phyloP scores from a whole-genome alignment of 2,113 vertebrate genomes.

The Zosterops hypoxanthus region DNA sequence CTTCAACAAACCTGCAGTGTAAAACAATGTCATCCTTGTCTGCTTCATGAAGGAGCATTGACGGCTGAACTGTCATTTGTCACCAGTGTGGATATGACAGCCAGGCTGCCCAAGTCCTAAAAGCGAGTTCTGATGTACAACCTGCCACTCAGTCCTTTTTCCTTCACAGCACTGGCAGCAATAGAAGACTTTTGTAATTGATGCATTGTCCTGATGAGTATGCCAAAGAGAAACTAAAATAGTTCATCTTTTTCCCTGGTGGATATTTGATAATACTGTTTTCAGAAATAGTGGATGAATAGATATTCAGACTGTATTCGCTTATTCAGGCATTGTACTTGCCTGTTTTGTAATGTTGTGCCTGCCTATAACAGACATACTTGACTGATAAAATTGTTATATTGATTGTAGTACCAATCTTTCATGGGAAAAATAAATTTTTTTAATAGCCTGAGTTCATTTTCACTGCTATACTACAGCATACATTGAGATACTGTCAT shows the following conservation, averaged over 20 bases:
- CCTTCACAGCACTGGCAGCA: conserved; percentile 40
- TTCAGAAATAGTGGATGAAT: conserved; percentile 50
- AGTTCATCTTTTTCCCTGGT: conserved; percentile 45
- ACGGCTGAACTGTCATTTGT: neutral
- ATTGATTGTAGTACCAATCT: conserved; percentile 61
- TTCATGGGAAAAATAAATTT: conserved; percentile 36
- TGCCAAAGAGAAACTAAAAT: conserved; percentile 65
- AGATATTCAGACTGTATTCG: conserved; percentile 28
- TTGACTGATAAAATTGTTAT: conserved; percentile 59
- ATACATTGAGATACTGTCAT: neutral
- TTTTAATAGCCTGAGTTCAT: conserved; percentile 33
- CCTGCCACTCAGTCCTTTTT: neutral
- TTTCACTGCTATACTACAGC: neutral
- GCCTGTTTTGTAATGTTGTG: conserved; percentile 60
- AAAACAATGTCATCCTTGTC: neutral
- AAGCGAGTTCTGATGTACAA: neutral
- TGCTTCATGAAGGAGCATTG: conserved; percentile 36
- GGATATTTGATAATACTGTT: conserved; percentile 45
- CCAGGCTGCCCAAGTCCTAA: neutral
- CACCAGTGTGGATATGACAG: neutral
- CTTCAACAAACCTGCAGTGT: conserved; percentile 7
- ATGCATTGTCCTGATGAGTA: conserved; percentile 49
- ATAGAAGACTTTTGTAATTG: conserved; percentile 32
- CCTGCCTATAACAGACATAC: conserved; percentile 68
- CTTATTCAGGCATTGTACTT: conserved; percentile 47